Evolutionary conservation across 2,888 invertebrate genomes (phyloP), one percentile per base, ranked within the genome.

Genomic region (Cordilura impudica): DNA sequence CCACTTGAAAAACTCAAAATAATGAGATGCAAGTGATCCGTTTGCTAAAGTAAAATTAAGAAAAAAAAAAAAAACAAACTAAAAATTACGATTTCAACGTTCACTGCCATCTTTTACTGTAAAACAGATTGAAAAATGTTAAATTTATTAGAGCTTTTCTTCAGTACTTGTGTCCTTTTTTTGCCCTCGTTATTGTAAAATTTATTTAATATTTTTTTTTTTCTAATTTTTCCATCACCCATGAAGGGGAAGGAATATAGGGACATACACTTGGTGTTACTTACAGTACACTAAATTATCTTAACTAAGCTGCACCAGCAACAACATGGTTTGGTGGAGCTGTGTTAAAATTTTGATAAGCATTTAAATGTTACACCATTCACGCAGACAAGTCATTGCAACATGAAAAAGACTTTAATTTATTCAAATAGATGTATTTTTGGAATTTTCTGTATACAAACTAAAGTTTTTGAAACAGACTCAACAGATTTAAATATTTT

Each of bases 1-100:
- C 61, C 54, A 61, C 71, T 71, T 71, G 71, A 71, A 63, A 71
- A 71, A 45, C 31, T 71, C 71, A 71, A 63, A 71, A 78, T 65
- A 77, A 81, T 81, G 82, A 81, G 66, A 71, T 60, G 61, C 71
- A 74, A 81, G 82, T 83, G 81, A 83, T 83, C 82, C 84, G 84
- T 83, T 81, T 83, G 45, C 26, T 60, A 10, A 12, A 45, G n/a
- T n/a, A n/a, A n/a, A n/a, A n/a, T n/a, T n/a, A n/a, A n/a, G n/a
- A n/a, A n/a, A n/a, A n/a, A n/a, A n/a, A n/a, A n/a, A n/a, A n/a
- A n/a, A n/a, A n/a, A n/a, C n/a, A 45, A 45, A 4, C 2, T 31
- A n/a, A 39, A 39, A 39, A 39, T 39, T 39, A 39, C 8, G n/a
- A 12, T 39, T 39, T 39, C 35, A 39, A 39, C 35, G n/a, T n/a